A percentile compares a stretch with the other conserved stretches of the same genome.
Evolutionary conservation across 2,888 invertebrate species (phyloP).

Genomic region (Catonia carolina): DNA sequence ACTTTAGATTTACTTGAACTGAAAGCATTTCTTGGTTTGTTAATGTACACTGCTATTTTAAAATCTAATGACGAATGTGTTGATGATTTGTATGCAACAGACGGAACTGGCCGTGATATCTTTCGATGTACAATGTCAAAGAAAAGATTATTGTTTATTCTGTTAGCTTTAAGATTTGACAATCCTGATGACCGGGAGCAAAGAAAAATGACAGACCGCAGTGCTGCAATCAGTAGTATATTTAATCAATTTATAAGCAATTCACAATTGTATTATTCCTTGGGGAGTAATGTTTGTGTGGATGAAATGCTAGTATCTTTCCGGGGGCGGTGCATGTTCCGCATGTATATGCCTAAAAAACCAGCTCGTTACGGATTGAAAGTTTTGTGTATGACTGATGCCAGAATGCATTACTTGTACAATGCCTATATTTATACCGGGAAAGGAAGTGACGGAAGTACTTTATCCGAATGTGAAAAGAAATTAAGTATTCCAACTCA

Average conservation of each 20-base stretch:
- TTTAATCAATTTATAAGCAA: constrained; percentile 22
- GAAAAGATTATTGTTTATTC: no score
- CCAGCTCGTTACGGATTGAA: constrained; percentile 36
- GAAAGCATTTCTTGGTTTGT: constrained; percentile 18
- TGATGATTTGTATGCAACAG: constrained; percentile 21
- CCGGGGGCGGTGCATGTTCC: constrained; percentile 22
- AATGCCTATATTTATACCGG: no score
- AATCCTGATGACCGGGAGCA: constrained; percentile 5
- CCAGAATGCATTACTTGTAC: constrained; percentile 23
- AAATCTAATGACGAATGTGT: constrained; percentile 20
- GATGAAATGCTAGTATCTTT: no score
- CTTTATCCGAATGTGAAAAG: constrained; percentile 2
- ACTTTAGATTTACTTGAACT: constrained; percentile 7
- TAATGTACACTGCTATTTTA: constrained; percentile 11
- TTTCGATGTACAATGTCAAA: constrained; percentile 13
- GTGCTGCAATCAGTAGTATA: constrained; percentile 18
- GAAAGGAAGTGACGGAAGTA: no score
- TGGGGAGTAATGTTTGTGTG: constrained; percentile 11
- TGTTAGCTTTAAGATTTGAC: constrained; percentile 1
- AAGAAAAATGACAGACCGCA: background rate
- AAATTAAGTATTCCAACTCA: constrained; percentile 36
- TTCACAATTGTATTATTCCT: constrained; percentile 14
- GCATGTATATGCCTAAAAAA: constrained; percentile 27
- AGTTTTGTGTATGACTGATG: constrained; percentile 32
- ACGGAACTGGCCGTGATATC: constrained; percentile 17